A percentile compares a stretch with the other conserved stretches of the same genome.
These are phyloP conservation scores for Fopius arisanus DNA, from an alignment of 1,140 invertebrate species.

Conservation along the genomic window DNA sequence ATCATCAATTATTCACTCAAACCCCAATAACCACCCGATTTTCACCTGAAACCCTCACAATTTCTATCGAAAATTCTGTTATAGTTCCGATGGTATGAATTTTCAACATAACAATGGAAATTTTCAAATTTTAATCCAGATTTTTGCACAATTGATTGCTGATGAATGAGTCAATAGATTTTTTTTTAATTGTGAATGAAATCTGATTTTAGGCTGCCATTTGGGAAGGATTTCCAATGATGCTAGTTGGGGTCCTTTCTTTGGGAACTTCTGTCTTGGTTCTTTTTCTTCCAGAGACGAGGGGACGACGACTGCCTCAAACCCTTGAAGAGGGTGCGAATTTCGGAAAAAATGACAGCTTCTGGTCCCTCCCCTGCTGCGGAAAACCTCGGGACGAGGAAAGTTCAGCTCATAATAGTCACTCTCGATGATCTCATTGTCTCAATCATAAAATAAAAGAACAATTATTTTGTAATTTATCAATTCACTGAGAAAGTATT, in stretches of 20 bases:
- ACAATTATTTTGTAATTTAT: not conserved
- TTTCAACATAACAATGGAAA: no score
- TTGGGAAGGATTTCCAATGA: conserved; percentile 65
- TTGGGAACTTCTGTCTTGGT: conserved; percentile 67
- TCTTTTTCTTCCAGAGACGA: conserved; percentile 75
- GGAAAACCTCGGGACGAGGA: conserved; percentile 28
- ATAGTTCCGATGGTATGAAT: no score
- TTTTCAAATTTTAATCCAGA: no score
- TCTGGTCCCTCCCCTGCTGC: conserved; percentile 65
- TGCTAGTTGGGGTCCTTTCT: conserved; percentile 66
- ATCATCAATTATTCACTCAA: conserved; percentile 26
- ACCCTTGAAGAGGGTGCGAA: conserved; percentile 75
- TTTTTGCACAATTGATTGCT: no score
- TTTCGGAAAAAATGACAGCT: conserved; percentile 71
- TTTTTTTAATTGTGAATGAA: not conserved
- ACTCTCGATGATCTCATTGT: not conserved
- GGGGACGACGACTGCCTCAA: conserved; percentile 74
- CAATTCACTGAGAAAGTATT: not conserved
- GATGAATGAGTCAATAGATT: not conserved
- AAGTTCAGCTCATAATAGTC: conserved; percentile 27
- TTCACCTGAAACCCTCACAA: no score
- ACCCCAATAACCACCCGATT: no score
- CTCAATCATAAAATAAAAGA: not conserved
- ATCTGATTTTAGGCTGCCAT: conserved; percentile 65
- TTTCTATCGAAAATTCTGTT: no score